Base-by-base conservation (phyloP, 2,797 vertebrate genomes). In the Acrossocheilus fasciatus region DNA sequence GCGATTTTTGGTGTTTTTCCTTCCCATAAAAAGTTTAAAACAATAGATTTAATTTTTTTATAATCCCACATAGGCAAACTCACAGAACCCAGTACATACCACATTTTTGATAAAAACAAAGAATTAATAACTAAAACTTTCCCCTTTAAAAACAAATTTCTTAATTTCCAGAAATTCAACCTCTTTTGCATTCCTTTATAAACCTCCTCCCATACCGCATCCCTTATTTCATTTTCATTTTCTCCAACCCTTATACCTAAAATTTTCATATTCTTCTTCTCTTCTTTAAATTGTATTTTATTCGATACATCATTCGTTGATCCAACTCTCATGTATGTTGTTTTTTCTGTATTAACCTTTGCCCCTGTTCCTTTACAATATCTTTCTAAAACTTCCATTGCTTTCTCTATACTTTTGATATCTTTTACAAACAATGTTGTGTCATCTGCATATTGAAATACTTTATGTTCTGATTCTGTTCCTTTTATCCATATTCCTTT, bases 401-500 rank as follows among this genome's bases (percentile, higher is more conserved):
- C n/a, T 34, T 17, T 41, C 6, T 43, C 10, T 3, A 87, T 26
- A 34, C 74, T 79, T 12, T 79, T 30, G 6, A 15, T 20, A 59
- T 64, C 30, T 47, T 73, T 36, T 6, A 87, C 4, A 4, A 79
- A n/a, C 1, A 79, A 9, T 1, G 82, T 87, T 39, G 66, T 80
- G 18, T 75, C 81, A 17, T 83, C 81, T 1, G 73, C 81, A 47
- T 83, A 87, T 62, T 87, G 86, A n/a, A 23, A 70, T 2, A 83
- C 62, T 36, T 78, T 57, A 34, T 36, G 23, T 70, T 78, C 39
- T 4, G 3, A 34, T 69, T 80, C 14, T 18, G 26, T 4, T 17
- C 14, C 76, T 66, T 59, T n/a, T 15, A 74, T 43, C 0, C 2
- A 17, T 39, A 70, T 39, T 8, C 77, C 85, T 54, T 26, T n/a